Evolutionary conservation across 2,797 vertebrate species (phyloP), one percentile per base, ranked within the genome.

Genomic region (Clarias platycephalus): DNA sequence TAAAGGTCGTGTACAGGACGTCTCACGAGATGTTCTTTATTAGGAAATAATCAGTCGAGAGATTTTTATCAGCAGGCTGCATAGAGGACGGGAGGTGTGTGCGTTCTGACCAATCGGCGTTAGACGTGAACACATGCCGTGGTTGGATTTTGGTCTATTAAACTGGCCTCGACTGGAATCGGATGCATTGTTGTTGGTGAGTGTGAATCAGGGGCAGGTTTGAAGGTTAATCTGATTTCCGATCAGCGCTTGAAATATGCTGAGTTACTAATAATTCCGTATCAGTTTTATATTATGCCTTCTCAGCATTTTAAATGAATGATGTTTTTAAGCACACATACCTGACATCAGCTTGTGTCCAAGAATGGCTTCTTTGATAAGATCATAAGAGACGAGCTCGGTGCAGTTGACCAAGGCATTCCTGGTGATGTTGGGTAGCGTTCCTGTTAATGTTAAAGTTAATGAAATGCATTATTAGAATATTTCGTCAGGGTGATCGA

Each of bases 371-470:
- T 96, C 95, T 86, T 97, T 97, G 92, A 97, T 96, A 81, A 97
- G 91, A 84, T 97, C 96, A 2, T 97, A 97, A 0, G 95, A 96
- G 20, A 97, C 96, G 83, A 97, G 93, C 90, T 97, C 96, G 77
- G 95, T 96, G 88, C 96, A 97, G 92, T 96, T 97, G 83, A 97
- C 96, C 83, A 97, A 91, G 1, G 96, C 93, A 8, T 96, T 97
- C 86, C 96, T 95, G 20, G 95, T 95, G 91, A 97, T 96, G 91
- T 97, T 97, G 64, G 96, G 96, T 57, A 96, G 89, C 0, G 96
- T 96, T 82, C 96, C 96, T 97, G 67, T 53, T 53, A 13, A 53
- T 53, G 49, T 3, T 13, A 53, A 85, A 68, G 63, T 78, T 53
- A 70, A 86, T 9, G 71, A 40, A 81, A 57, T 31, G 9, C 16